These are phyloP conservation scores for Drosophila mauritiana DNA, from an alignment of 1,140 invertebrate species.

Conservation along the genomic window DNA sequence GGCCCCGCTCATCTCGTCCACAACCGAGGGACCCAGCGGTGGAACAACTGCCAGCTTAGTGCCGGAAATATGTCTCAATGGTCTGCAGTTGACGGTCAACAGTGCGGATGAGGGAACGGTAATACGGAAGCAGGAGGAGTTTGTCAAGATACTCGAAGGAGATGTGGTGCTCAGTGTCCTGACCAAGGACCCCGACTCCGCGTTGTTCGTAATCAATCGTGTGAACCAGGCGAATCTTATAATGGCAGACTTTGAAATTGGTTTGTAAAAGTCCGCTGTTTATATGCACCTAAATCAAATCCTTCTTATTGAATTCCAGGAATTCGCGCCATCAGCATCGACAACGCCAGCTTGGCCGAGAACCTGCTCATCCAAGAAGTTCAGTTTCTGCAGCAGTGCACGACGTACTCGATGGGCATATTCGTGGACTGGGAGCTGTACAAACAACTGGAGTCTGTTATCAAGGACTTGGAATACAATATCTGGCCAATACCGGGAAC, in stretches of 20 bases:
- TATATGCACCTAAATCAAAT: not conserved
- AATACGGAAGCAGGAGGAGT: constrained; percentile 58
- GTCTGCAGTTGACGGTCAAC: constrained; percentile 49
- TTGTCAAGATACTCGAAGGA: constrained; percentile 73
- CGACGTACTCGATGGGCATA: constrained; percentile 70
- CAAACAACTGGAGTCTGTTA: constrained; percentile 58
- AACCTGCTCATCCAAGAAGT: constrained; percentile 79
- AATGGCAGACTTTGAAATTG: constrained; percentile 80
- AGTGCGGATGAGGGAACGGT: constrained; percentile 53
- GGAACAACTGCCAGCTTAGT: constrained; percentile 49
- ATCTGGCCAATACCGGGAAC: constrained; percentile 81
- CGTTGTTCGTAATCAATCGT: constrained; percentile 78
- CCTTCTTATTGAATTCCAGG: constrained; percentile 31
- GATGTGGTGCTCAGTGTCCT: constrained; percentile 75
- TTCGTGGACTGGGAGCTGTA: constrained; percentile 77
- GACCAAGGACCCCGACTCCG: constrained; percentile 72
- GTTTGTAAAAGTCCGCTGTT: constrained; percentile 27
- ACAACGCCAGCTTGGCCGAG: constrained; percentile 61
- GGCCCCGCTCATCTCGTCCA: constrained; percentile 58
- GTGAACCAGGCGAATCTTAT: constrained; percentile 76
- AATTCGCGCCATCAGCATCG: constrained; percentile 66
- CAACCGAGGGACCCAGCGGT: constrained; percentile 42
- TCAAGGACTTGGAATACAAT: constrained; percentile 77
- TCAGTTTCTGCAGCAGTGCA: constrained; percentile 78
- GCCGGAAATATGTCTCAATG: constrained; percentile 74